phyloP scores from a whole-genome alignment of 2,888 invertebrate species.

The Drosophila formosana region DNA sequence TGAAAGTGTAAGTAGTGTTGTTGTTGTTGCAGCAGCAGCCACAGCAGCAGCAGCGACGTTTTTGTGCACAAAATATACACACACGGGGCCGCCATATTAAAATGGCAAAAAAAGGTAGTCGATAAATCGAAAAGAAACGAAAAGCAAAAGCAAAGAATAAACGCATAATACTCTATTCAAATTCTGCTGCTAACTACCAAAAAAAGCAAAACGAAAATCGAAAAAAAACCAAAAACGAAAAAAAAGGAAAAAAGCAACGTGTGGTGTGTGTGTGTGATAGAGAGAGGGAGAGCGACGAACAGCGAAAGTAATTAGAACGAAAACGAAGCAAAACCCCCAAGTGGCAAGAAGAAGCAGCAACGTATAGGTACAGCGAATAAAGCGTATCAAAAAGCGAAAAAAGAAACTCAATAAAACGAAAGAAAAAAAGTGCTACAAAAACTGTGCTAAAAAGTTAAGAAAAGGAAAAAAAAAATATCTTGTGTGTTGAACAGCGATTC shows the following conservation, averaged over 20 bases:
- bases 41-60: constrained; percentile 53
- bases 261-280: constrained; percentile 12
- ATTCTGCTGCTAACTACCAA: constrained; percentile 24
- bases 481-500: constrained; percentile 44
- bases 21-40: constrained; percentile 35
- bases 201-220: constrained; percentile 21
- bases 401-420: constrained; percentile 8
- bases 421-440: constrained; percentile 36
- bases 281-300: constrained; percentile 18
- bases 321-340: constrained; percentile 30
- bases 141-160: constrained; percentile 22
- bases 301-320: constrained; percentile 68
- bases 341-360: constrained; percentile 54
- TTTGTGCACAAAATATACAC: constrained; percentile 63
- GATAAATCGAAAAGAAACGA: constrained; percentile 26
- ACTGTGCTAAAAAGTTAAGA: constrained; percentile 33
- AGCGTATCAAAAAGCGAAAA: constrained; percentile 19
- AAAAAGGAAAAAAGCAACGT: constrained; percentile 33
- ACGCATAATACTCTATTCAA: constrained; percentile 44
- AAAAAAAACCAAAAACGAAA: constrained; percentile 31
- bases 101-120: constrained; percentile 63
- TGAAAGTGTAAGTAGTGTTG: constrained; percentile 72
- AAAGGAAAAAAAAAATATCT: constrained; percentile 32
- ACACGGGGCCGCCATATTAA: constrained; percentile 66
- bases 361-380: constrained; percentile 57